A percentile compares a stretch with the other conserved stretches of the same genome.
These are phyloP conservation scores for Carapus acus DNA, from an alignment of 2,797 vertebrate genomes.

Conservation along the genomic window DNA sequence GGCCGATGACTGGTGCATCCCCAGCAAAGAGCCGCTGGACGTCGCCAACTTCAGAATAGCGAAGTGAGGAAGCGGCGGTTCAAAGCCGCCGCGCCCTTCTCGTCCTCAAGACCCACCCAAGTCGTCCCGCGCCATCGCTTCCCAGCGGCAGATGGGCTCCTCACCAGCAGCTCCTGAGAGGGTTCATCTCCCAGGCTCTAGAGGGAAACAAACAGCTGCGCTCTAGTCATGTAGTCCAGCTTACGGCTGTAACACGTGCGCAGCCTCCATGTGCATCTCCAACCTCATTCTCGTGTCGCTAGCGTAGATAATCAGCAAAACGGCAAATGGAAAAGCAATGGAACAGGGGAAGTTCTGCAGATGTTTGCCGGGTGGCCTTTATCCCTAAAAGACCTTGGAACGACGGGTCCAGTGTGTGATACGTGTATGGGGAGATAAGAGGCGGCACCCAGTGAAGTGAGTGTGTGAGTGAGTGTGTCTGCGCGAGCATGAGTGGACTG, in stretches of 20 bases:
- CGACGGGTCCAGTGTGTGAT: constrained; percentile 6
- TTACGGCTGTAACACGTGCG: too few relatives aligned
- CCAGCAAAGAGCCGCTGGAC: constrained; percentile 90
- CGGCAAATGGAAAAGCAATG: constrained; percentile 13
- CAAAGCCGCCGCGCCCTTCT: constrained; percentile 18
- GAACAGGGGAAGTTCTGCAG: constrained; percentile 10
- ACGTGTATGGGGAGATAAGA: neutral
- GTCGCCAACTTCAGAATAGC: constrained; percentile 77
- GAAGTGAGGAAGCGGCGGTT: constrained; percentile 58
- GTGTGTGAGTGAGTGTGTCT: neutral
- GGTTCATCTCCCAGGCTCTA: constrained; percentile 11
- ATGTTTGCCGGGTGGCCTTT: neutral
- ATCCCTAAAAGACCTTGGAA: neutral
- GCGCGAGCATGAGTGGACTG: neutral
- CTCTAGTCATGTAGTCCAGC: too few relatives aligned
- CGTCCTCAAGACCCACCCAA: constrained; percentile 15
- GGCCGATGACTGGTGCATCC: constrained; percentile 90
- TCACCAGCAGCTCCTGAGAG: constrained; percentile 6
- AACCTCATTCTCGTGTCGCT: too few relatives aligned
- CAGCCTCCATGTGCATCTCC: too few relatives aligned
- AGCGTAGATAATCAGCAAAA: constrained; percentile 9
- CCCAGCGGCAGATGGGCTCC: constrained; percentile 17
- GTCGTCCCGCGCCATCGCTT: constrained; percentile 16
- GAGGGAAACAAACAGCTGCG: too few relatives aligned
- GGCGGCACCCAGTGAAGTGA: constrained; percentile 5